A percentile compares a stretch with the other conserved stretches of the same genome.
phyloP scores from a whole-genome alignment of 2,113 vertebrate species.

The Sinocyclocheilus anophthalmus region DNA sequence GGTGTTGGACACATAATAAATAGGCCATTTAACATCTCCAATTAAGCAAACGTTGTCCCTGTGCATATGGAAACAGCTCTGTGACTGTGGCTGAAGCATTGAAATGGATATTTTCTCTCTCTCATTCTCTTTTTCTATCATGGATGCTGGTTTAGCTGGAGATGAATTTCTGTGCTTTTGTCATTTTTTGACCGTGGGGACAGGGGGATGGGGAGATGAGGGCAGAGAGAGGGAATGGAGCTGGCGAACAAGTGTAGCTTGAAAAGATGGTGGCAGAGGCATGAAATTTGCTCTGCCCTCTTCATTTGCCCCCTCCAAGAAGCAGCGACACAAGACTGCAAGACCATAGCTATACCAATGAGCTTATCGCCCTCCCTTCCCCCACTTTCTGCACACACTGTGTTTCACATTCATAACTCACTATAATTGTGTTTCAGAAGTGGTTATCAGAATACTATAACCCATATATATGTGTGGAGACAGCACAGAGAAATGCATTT shows the following conservation, averaged over 20 bases:
- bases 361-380: slow-evolving; percentile 40
- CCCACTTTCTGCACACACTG: not conserved
- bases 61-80: slow-evolving; percentile 28
- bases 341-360: slow-evolving; percentile 13
- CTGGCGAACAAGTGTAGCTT: slow-evolving; percentile 63
- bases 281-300: slow-evolving; percentile 77
- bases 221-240: slow-evolving; percentile 38
- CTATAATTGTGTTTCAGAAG: slow-evolving; percentile 65
- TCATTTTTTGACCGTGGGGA: slow-evolving; percentile 51
- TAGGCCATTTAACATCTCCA: slow-evolving; percentile 68
- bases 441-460: slow-evolving; percentile 13
- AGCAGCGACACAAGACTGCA: slow-evolving; percentile 11
- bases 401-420: slow-evolving; percentile 65
- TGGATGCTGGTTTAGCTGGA: slow-evolving; percentile 61
- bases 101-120: not conserved
- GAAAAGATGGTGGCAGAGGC: slow-evolving; percentile 70
- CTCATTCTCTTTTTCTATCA: slow-evolving; percentile 3
- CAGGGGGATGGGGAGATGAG: slow-evolving; percentile 39
- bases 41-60: slow-evolving; percentile 48
- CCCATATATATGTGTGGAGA: slow-evolving; percentile 1
- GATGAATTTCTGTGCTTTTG: slow-evolving; percentile 59
- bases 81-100: slow-evolving; percentile 34
- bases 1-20: slow-evolving; percentile 59
- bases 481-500: slow-evolving; percentile 18
- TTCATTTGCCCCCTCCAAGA: slow-evolving; percentile 36